These are phyloP conservation scores for Drosophila pruinosa DNA, from an alignment of 1,140 invertebrate species.

Conservation along the genomic window DNA sequence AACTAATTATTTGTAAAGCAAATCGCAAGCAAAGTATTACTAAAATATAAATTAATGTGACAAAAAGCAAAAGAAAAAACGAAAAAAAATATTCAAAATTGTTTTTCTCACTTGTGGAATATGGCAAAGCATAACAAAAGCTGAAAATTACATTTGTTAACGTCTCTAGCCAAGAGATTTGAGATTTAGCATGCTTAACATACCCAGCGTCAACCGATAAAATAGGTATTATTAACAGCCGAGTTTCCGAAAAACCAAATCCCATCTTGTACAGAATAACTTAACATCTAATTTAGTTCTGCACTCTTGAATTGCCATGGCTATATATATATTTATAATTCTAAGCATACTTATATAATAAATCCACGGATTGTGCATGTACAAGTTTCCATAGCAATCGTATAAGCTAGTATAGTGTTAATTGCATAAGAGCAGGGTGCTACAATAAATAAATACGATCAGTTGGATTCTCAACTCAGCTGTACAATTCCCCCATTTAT, in stretches of 20 bases:
- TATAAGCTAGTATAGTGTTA: slow-evolving; percentile 8
- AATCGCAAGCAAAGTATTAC: slow-evolving; percentile 71
- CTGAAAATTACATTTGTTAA: neutral
- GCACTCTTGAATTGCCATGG: slow-evolving; percentile 32
- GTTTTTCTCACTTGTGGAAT: slow-evolving; percentile 32
- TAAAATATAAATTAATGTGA: slow-evolving; percentile 62
- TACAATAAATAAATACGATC: slow-evolving; percentile 14
- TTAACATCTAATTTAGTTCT: neutral
- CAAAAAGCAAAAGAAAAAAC: slow-evolving; percentile 45
- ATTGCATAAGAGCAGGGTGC: slow-evolving; percentile 16
- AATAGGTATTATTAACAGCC: neutral
- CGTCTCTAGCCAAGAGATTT: neutral
- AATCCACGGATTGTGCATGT: slow-evolving; percentile 14
- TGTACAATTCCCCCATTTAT: neutral
- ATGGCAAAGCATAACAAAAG: neutral
- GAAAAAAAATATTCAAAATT: slow-evolving; percentile 33
- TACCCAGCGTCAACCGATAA: neutral
- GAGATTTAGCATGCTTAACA: neutral
- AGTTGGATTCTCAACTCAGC: neutral
- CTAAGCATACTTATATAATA: neutral
- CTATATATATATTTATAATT: slow-evolving; percentile 7
- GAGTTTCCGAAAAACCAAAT: neutral
- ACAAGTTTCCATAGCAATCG: neutral
- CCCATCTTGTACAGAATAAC: slow-evolving; percentile 21
- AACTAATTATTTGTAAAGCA: slow-evolving; percentile 66